Evolutionary conservation across 2,113 vertebrate genomes (phyloP).

Genomic region (Delphinapterus leucas): DNA sequence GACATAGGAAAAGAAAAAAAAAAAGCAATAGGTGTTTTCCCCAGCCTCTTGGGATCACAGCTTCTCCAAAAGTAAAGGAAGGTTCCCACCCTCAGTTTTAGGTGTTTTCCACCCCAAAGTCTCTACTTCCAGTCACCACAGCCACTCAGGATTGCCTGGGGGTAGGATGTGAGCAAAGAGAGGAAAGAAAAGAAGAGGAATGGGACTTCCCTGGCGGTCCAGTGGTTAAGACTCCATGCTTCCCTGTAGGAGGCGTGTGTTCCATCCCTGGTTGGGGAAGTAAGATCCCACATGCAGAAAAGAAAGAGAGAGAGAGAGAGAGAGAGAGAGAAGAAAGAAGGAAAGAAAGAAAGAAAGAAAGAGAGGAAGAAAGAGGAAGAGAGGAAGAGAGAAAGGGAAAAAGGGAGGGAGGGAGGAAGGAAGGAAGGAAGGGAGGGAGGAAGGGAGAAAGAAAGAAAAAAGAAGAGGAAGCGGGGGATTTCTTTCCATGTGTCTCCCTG

Average conservation of each 20-base stretch:
- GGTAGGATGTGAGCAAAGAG: neutral
- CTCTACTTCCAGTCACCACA: neutral
- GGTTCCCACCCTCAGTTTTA: neutral
- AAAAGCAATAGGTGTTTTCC: neutral
- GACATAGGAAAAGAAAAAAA: neutral
- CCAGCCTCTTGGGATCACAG: neutral
- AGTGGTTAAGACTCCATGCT: no score
- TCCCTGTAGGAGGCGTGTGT: no score
- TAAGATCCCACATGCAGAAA: no score
- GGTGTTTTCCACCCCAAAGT: neutral
- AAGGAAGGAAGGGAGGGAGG: no score
- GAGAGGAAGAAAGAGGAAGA: no score
- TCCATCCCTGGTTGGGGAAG: no score
- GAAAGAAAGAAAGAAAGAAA: fast-evolving
- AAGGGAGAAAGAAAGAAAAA: no score
- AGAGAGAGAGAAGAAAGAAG: fast-evolving
- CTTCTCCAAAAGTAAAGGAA: neutral
- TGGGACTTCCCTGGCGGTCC: no score
- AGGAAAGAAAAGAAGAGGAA: neutral
- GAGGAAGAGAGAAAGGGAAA: fast-evolving
- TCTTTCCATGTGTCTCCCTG: neutral
- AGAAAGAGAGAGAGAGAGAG: no score
- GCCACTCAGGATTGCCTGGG: neutral
- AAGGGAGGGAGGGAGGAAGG: no score
- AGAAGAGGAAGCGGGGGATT: neutral